A percentile compares a stretch with the other conserved stretches of the same genome.
Conservation (phyloP, 2,888 invertebrate species). For the Caenorhabditis drosophilae region DNA sequence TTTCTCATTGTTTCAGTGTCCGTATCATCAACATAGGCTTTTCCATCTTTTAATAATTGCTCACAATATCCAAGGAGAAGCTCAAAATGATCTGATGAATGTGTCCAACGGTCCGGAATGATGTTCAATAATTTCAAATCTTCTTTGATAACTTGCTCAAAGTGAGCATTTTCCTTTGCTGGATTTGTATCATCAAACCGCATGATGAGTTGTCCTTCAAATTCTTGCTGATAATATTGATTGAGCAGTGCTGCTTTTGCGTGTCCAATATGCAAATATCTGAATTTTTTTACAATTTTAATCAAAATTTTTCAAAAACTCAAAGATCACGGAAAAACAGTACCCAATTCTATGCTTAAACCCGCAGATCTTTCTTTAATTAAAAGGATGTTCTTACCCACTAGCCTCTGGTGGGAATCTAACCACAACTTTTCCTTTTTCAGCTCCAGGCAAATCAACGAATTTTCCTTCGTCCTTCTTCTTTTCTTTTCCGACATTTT, state of each 20-base stretch:
- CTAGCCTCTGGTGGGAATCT: conserved; percentile 99
- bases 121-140: conserved; percentile 90
- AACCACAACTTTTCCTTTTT: conserved; percentile 95
- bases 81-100: conserved; percentile 96
- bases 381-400: too few species aligned
- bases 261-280: conserved; percentile 94
- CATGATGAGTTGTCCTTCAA: conserved; percentile 93
- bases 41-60: conserved; percentile 80
- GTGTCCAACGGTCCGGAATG: conserved; percentile 88
- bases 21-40: conserved; percentile 95
- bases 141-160: conserved; percentile 90
- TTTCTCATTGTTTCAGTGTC: conserved; percentile 91
- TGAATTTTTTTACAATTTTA: too few species aligned
- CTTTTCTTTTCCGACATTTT: conserved; percentile 42
- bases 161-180: conserved; percentile 94
- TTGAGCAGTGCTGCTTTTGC: conserved; percentile 97
- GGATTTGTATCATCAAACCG: conserved; percentile 99
- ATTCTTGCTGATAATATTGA: conserved; percentile 91
- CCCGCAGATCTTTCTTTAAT: too few species aligned
- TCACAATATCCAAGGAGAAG: conserved; percentile 86
- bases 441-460: conserved; percentile 91
- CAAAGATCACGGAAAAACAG: too few species aligned
- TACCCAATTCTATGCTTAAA: too few species aligned
- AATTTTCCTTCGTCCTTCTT: conserved; percentile 91
- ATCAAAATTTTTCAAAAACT: too few species aligned